Evolutionary conservation across 2,797 vertebrate genomes (phyloP), one percentile per base, ranked within the genome.

Genomic region (Microcaecilia unicolor): DNA sequence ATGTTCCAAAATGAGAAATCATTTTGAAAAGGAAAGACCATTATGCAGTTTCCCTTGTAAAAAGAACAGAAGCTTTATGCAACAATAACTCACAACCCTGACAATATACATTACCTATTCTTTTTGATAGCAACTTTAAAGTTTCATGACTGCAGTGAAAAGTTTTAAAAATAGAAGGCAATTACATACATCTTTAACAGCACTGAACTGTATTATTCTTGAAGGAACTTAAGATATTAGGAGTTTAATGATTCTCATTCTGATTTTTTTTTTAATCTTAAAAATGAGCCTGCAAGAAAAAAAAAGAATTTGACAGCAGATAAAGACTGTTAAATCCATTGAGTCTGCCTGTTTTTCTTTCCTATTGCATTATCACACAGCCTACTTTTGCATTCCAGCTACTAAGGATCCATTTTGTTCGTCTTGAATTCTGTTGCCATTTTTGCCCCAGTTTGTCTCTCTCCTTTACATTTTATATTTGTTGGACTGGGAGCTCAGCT

Each of bases 91-190:
- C 28, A 15, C 12, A 35, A 10, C 19, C 15, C 25, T 31, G 40
- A 14, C 10, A 12, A 15, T 43, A 49, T 16, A 18, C 14, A 37
- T 9, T 6, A 30, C 23, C 15, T 31, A 36, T 22, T 27, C 15
- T 31, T 36, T 7, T 20, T 30, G 15, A 17, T 4, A 22, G 2
- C 59, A 32, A 16, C 30, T 64, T 41, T 10, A 25, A 55, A 45
- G 24, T 41, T 55, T 22, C 14, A 3, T 6, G 22, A 26, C 22
- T 49, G 42, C 34, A 31, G 51, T 21, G n/a, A 28, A 42, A 44
- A 31, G 46, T 47, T 19, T 45, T 32, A 34, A 50, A 58, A 62
- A 64, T 56, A 67, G 55, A 41, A 55, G 43, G 41, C 32, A 58
- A 62, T 62, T 67, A 56, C 34, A 38, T 15, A 28, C 5, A 17